Evolutionary conservation across 2,797 vertebrate species (phyloP), one percentile per base, ranked within the genome.

Genomic region (Apodemus agrarius): DNA sequence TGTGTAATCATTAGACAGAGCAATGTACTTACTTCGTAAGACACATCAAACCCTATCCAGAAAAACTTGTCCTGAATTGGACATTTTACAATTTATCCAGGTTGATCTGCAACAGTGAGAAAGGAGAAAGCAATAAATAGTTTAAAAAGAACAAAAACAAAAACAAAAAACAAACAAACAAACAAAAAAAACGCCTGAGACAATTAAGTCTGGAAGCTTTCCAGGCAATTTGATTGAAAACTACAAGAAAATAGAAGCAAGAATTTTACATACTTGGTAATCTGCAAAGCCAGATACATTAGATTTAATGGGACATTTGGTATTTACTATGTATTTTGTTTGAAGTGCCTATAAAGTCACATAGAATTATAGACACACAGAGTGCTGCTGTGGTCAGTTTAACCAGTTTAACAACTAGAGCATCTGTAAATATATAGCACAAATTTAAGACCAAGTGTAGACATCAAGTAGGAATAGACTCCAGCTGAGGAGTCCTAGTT

Each of bases 91-190:
- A 34, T 14, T 67, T 67, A 67, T 5, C 13, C 14, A 14, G 31
- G 34, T 34, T 67, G 16, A 34, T 31, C 75, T 46, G 26, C 26
- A 46, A 78, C 75, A 78, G 49, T 16, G 29, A 19, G 16, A 52
- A 37, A 40, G 29, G 2, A 29, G 43, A 78, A 31, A 2, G 3
- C 1, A 17, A 29, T 9, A 2, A 12, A 24, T 75, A 34, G n/a
- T 75, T 34, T 14, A 12, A 87, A 93, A 13, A 49, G 9, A 87
- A 81, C 92, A 93, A 13, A 49, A 12, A 87, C 92, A 13, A 49
- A 12, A 87, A 81, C 92, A 93, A 13, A 49, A 12, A 87, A 81
- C 92, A n/a, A n/a, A n/a, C n/a, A n/a, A n/a, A n/a, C n/a, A n/a
- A n/a, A n/a, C n/a, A n/a, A n/a, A 93, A 13, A 49, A 12, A 87